These are phyloP conservation scores for Tigriopus japonicus DNA, from an alignment of 1,140 invertebrate species.

Conservation along the genomic window DNA sequence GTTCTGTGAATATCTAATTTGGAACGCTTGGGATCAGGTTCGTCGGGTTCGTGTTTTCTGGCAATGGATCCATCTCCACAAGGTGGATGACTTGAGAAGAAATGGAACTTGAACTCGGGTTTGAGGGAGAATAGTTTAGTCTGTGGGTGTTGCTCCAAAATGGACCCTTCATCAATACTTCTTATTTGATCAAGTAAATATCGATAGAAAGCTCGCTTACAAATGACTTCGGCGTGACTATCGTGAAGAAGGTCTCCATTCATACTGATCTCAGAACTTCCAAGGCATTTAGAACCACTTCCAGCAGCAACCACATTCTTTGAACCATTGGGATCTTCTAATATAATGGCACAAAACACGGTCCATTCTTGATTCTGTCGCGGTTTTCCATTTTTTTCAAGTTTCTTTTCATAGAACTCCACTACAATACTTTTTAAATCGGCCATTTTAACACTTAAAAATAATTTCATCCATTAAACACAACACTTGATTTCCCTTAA, in stretches of 20 bases:
- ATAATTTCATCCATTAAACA: too few species aligned
- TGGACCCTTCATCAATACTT: conserved; percentile 26
- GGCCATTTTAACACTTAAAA: too few species aligned
- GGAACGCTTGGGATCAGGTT: neutral
- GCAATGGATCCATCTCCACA: conserved; percentile 91
- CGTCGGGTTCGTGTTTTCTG: conserved; percentile 26
- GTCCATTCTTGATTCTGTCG: conserved; percentile 51
- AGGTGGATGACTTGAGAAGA: conserved; percentile 66
- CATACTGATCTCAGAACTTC: conserved; percentile 28
- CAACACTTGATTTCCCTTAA: neutral
- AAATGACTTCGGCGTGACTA: conserved; percentile 75
- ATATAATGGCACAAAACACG: conserved; percentile 48
- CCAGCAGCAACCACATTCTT: conserved; percentile 53
- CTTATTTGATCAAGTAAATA: conserved; percentile 48
- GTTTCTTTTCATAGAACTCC: too few species aligned
- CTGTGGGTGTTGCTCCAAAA: conserved; percentile 24
- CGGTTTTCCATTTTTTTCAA: conserved; percentile 46
- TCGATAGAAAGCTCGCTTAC: conserved; percentile 54
- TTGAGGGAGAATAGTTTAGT: conserved; percentile 15
- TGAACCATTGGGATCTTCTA: conserved; percentile 21
- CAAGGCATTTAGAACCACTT: conserved; percentile 79
- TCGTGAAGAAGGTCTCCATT: conserved; percentile 62
- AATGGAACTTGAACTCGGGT: conserved; percentile 47
- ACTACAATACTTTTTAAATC: too few species aligned
- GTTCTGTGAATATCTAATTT: conserved; percentile 50